A percentile compares a stretch with the other conserved stretches of the same genome.
Evolutionary conservation across 2,113 vertebrate genomes (phyloP).

Genomic region (Aldabrachelys gigantea): DNA sequence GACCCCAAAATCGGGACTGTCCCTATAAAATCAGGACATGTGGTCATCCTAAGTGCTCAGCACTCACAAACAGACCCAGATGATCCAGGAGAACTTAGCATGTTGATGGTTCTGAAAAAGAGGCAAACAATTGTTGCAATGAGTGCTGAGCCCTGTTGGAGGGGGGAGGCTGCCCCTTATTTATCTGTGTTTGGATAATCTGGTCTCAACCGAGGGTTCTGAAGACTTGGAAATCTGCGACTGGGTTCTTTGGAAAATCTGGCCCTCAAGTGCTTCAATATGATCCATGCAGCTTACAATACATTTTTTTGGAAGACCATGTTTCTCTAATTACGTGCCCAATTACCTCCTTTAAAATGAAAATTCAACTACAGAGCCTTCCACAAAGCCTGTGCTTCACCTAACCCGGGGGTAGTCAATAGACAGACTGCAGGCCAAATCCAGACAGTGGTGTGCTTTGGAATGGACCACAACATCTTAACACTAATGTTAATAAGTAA

Average conservation of each 20-base stretch:
- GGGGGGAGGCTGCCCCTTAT: neutral
- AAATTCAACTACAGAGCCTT: neutral
- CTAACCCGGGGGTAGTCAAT: no score
- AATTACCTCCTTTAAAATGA: conserved; percentile 25
- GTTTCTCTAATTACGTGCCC: neutral
- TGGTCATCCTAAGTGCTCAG: neutral
- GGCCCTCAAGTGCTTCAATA: neutral
- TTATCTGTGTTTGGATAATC: neutral
- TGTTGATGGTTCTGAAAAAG: neutral
- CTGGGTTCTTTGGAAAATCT: neutral
- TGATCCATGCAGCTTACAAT: neutral
- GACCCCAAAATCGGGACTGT: no score
- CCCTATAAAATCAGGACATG: no score
- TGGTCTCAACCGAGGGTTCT: neutral
- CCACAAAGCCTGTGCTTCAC: neutral
- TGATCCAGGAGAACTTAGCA: neutral
- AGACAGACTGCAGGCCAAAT: no score
- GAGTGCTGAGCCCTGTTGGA: neutral
- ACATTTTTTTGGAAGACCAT: neutral
- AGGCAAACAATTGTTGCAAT: neutral
- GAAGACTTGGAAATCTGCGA: neutral
- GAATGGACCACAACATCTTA: no score
- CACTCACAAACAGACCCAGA: neutral
- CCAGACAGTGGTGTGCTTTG: no score
- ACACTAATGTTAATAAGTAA: no score